Percentiles rank a stretch among this genome's conserved stretches.
Evolutionary conservation across 2,113 vertebrate species (phyloP).

Genomic region (Corynorhinus townsendii): DNA sequence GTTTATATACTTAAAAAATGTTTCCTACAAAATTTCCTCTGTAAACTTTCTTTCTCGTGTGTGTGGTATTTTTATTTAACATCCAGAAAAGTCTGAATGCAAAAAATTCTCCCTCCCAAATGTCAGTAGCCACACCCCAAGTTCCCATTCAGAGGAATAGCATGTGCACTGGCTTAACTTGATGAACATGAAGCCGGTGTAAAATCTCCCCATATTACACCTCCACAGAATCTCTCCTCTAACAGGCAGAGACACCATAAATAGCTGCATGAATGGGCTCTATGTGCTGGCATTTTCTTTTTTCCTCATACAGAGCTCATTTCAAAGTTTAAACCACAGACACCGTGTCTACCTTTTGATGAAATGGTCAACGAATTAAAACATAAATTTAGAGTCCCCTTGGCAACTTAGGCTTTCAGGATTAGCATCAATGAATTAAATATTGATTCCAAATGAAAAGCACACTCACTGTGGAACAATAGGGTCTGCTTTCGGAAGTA

Average conservation of each 20-base stretch:
- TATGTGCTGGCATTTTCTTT: slow-evolving; percentile 76
- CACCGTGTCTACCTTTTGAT: slow-evolving; percentile 80
- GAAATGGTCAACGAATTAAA: slow-evolving; percentile 84
- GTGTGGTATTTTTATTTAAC: slow-evolving; percentile 61
- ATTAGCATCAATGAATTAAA: slow-evolving; percentile 56
- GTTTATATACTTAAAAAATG: background rate
- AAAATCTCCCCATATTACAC: slow-evolving; percentile 64
- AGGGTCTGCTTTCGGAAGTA: background rate
- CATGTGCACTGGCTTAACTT: slow-evolving; percentile 43
- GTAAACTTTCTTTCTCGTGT: slow-evolving; percentile 67
- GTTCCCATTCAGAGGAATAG: slow-evolving; percentile 40
- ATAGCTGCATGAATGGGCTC: slow-evolving; percentile 80
- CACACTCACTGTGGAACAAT: background rate
- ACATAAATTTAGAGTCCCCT: slow-evolving; percentile 75
- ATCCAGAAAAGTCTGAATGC: slow-evolving; percentile 51
- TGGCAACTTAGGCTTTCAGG: slow-evolving; percentile 70
- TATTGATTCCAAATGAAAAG: slow-evolving; percentile 52
- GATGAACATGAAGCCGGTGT: slow-evolving; percentile 65
- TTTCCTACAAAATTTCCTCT: slow-evolving; percentile 56
- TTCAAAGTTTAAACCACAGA: slow-evolving; percentile 84
- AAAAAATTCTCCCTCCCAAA: slow-evolving; percentile 14
- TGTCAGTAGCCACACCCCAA: background rate
- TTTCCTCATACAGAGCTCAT: slow-evolving; percentile 76
- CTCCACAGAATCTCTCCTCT: slow-evolving; percentile 75
- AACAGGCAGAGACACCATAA: slow-evolving; percentile 81